These are phyloP conservation scores for Philaenus spumarius DNA, from an alignment of 1,140 invertebrate species.

Conservation along the genomic window DNA sequence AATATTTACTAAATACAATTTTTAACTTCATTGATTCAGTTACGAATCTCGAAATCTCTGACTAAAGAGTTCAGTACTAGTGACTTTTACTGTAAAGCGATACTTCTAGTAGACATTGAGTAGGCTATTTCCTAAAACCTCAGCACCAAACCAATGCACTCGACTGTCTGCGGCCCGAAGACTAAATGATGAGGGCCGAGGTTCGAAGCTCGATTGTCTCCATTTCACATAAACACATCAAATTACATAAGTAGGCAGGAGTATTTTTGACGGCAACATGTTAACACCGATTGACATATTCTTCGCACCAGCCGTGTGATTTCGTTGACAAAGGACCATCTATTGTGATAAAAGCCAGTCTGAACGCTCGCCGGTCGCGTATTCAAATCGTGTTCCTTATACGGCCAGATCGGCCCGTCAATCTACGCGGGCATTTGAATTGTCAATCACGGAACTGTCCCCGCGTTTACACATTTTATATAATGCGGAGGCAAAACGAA, in stretches of 20 bases:
- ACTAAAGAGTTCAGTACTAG: too few species aligned
- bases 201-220: too few species aligned
- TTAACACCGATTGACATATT: slow-evolving; percentile 11
- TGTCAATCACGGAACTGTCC: slow-evolving; percentile 9
- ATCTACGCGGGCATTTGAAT: neutral
- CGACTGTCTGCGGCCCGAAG: too few species aligned
- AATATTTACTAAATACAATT: too few species aligned
- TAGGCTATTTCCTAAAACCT: too few species aligned
- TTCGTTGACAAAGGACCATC: slow-evolving; percentile 12
- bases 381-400: slow-evolving; percentile 13
- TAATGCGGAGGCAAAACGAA: slow-evolving; percentile 14
- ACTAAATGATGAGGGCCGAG: too few species aligned
- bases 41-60: too few species aligned
- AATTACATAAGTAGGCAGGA: slow-evolving; percentile 8
- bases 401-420: neutral
- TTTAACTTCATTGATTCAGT: too few species aligned
- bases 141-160: too few species aligned
- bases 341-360: neutral
- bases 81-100: too few species aligned
- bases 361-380: neutral
- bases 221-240: slow-evolving; percentile 1
- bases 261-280: slow-evolving; percentile 7
- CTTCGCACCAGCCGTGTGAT: neutral
- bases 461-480: slow-evolving; percentile 17
- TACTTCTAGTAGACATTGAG: too few species aligned